phyloP scores from a whole-genome alignment of 2,113 vertebrate species.

The Sorex araneus region DNA sequence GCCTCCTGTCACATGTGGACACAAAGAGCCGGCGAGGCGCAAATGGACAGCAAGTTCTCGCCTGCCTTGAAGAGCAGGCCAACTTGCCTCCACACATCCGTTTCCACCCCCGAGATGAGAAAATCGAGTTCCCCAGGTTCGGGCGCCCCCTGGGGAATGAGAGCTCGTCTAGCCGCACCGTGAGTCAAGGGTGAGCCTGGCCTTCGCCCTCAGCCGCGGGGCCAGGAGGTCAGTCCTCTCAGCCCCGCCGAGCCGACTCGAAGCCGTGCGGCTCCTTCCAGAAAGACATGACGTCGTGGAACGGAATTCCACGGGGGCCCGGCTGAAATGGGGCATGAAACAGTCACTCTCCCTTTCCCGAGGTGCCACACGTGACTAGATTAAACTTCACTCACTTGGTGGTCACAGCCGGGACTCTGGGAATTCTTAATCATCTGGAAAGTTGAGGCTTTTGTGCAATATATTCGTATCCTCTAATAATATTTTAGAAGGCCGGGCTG shows the following conservation, averaged over 20 bases:
- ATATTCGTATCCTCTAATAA: slow-evolving; percentile 55
- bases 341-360: slow-evolving; percentile 69
- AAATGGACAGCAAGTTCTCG: background rate
- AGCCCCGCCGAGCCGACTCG: slow-evolving; percentile 62
- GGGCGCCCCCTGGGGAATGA: slow-evolving; percentile 50
- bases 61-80: slow-evolving; percentile 14
- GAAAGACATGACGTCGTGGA: slow-evolving; percentile 80
- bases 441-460: slow-evolving; percentile 58
- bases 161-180: slow-evolving; percentile 61
- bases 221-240: slow-evolving; percentile 70
- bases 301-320: slow-evolving; percentile 81
- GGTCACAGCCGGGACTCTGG: slow-evolving; percentile 45
- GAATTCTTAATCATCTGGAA: slow-evolving; percentile 72
- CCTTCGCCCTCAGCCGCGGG: slow-evolving; percentile 48
- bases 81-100: background rate
- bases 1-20: background rate
- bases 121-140: slow-evolving; percentile 60
- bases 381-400: slow-evolving; percentile 73
- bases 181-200: slow-evolving; percentile 62
- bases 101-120: slow-evolving; percentile 70
- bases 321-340: slow-evolving; percentile 74
- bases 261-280: slow-evolving; percentile 45
- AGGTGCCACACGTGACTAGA: slow-evolving; percentile 79
- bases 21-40: too few species aligned
- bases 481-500: background rate